Percentiles rank a stretch among this genome's conserved stretches.
Conservation (phyloP, 2,888 invertebrate species). For the Anthophora plumipes region DNA sequence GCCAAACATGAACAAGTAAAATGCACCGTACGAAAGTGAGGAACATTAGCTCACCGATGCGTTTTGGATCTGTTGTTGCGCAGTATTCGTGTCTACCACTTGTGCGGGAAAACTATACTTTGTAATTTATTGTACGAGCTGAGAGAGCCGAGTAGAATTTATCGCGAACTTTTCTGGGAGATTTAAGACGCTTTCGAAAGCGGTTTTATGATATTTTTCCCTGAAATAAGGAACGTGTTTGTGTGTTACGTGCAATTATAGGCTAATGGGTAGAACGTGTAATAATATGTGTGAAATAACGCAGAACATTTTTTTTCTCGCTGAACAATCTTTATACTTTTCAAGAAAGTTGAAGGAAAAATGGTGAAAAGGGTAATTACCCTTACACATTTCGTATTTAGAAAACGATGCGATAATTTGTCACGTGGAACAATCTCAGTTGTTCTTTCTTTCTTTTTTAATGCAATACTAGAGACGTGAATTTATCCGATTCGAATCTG, state of each 20-base stretch:
- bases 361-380: not conserved
- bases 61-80: not conserved
- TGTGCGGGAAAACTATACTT: not conserved
- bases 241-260: not conserved
- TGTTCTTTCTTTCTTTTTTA: too few relatives aligned
- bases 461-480: slow-evolving; percentile 27
- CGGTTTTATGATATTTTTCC: not conserved
- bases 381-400: slow-evolving; percentile 9
- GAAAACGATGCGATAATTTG: slow-evolving; percentile 26
- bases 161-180: not conserved
- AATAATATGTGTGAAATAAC: not conserved
- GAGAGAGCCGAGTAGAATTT: not conserved
- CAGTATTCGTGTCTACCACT: not conserved
- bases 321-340: not conserved
- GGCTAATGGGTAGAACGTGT: not conserved
- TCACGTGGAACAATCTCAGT: slow-evolving; percentile 27
- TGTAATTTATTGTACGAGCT: not conserved
- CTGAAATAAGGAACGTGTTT: not conserved
- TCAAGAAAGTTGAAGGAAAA: not conserved
- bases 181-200: slow-evolving; percentile 4
- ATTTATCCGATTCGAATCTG: slow-evolving; percentile 44
- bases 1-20: slow-evolving; percentile 3
- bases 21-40: not conserved
- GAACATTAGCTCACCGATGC: not conserved
- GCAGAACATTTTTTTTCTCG: not conserved